Percentiles rank a stretch among this genome's conserved stretches.
phyloP scores from a whole-genome alignment of 2,888 invertebrate species.

The Caenorhabditis sp. region DNA sequence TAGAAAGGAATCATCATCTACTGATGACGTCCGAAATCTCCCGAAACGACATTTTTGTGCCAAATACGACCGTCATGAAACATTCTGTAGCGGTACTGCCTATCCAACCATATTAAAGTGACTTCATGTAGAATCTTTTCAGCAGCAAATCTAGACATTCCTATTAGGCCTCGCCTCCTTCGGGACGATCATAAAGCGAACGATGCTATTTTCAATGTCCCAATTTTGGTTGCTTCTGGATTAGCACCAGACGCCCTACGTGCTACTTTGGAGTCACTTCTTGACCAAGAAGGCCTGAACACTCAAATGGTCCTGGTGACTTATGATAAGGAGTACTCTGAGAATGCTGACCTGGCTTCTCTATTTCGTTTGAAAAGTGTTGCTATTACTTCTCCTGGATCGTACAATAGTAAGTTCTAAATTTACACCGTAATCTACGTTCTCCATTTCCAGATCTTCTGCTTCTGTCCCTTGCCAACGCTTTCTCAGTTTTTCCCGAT shows the following conservation, averaged over 20 bases:
- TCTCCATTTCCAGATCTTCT: conserved; percentile 54
- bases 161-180: conserved; percentile 83
- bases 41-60: conserved; percentile 84
- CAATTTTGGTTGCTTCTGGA: conserved; percentile 84
- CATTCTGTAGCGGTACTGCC: conserved; percentile 84
- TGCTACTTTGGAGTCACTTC: conserved; percentile 85
- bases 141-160: conserved; percentile 83
- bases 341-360: conserved; percentile 83
- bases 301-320: conserved; percentile 84
- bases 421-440: not conserved
- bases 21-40: conserved; percentile 83
- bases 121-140: conserved; percentile 3
- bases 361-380: conserved; percentile 84
- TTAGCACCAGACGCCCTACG: conserved; percentile 83
- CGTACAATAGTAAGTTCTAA: conserved; percentile 75
- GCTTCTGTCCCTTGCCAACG: conserved; percentile 55
- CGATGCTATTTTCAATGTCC: conserved; percentile 84
- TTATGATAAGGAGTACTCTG: conserved; percentile 83
- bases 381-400: conserved; percentile 82
- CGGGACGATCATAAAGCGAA: conserved; percentile 80
- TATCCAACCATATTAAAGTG: not conserved
- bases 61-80: conserved; percentile 84
- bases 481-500: conserved; percentile 70
- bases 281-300: conserved; percentile 85
- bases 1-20: conserved; percentile 75